Conservation (phyloP, 2,113 vertebrate genomes). For the Myotis yumanensis region DNA sequence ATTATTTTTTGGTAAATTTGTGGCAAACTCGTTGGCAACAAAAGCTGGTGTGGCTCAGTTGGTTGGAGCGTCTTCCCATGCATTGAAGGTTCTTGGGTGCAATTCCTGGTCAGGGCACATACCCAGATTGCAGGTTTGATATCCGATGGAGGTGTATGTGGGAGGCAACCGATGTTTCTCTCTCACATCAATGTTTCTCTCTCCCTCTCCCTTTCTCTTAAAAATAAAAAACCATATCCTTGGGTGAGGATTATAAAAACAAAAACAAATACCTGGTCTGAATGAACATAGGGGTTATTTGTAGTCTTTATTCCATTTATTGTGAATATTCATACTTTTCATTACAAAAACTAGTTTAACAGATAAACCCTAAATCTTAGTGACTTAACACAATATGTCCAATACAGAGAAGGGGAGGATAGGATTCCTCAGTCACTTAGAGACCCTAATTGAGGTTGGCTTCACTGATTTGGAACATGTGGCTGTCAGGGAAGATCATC, state of each 20-base stretch:
- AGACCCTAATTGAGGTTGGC: neutral
- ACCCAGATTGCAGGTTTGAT: neutral
- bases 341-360: slow-evolving; percentile 41
- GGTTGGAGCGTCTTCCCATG: neutral
- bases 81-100: neutral
- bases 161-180: neutral
- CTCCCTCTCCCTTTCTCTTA: neutral
- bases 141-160: neutral
- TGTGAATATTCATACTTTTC: slow-evolving; percentile 26
- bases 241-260: neutral
- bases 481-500: neutral
- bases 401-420: neutral
- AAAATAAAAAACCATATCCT: neutral
- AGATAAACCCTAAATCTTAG: slow-evolving; percentile 13
- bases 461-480: neutral
- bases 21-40: slow-evolving; percentile 7
- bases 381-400: neutral
- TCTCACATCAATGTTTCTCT: neutral
- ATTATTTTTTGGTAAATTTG: slow-evolving; percentile 14
- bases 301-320: slow-evolving; percentile 12
- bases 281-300: neutral
- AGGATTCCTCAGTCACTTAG: neutral
- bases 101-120: neutral
- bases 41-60: neutral
- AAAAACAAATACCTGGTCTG: neutral